A percentile compares a stretch with the other conserved stretches of the same genome.
phyloP scores from a whole-genome alignment of 2,888 invertebrate genomes.

The Graphium colonna region DNA sequence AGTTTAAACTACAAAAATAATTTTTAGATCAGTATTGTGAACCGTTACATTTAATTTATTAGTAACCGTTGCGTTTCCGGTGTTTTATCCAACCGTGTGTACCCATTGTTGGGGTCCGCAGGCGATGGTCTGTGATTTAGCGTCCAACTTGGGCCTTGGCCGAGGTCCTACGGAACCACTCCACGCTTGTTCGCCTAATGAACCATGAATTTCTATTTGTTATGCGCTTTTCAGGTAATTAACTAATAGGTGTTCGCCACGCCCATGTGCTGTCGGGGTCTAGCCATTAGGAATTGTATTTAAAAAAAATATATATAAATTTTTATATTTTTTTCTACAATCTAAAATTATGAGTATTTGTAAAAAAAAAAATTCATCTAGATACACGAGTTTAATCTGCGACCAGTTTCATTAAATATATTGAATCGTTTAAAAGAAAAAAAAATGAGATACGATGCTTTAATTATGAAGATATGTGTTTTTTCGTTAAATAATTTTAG shows the following conservation, averaged over 20 bases:
- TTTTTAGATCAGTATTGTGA: too few species aligned
- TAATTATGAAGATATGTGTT: too few species aligned
- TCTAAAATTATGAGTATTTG: too few species aligned
- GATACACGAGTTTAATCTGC: too few species aligned
- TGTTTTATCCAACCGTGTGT: slow-evolving; percentile 37
- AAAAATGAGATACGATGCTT: too few species aligned
- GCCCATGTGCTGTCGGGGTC: neutral
- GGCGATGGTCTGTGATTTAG: slow-evolving; percentile 68
- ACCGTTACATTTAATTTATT: neutral
- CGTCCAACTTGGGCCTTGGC: slow-evolving; percentile 68
- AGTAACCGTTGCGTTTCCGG: neutral
- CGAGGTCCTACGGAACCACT: slow-evolving; percentile 49
- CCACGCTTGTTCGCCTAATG: slow-evolving; percentile 67
- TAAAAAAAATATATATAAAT: too few species aligned
- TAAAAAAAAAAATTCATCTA: too few species aligned
- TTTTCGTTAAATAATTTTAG: too few species aligned
- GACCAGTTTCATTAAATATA: slow-evolving; percentile 1
- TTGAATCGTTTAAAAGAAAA: too few species aligned
- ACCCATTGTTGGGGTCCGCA: slow-evolving; percentile 47
- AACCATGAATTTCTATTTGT: slow-evolving; percentile 76
- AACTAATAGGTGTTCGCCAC: slow-evolving; percentile 49
- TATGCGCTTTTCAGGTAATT: slow-evolving; percentile 68
- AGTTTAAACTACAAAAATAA: too few species aligned
- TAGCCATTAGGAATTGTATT: neutral
- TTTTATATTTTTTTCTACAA: slow-evolving; percentile 28